Conservation (phyloP, 2,888 invertebrate genomes). For the Acleris laterana region DNA sequence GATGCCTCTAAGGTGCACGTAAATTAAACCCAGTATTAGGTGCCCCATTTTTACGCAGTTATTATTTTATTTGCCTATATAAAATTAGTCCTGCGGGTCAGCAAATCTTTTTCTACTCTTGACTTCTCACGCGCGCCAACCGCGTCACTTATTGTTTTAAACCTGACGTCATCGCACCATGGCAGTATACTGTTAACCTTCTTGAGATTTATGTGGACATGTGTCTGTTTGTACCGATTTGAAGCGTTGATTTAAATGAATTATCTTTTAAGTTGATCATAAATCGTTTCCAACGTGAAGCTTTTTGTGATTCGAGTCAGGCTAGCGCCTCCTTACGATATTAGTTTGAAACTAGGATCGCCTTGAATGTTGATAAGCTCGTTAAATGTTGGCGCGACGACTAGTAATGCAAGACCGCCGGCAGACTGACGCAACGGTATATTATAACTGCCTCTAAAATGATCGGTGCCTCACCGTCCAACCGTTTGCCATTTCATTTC, state of each 20-base stretch:
- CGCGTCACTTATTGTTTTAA: constrained; percentile 14
- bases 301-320: constrained; percentile 23
- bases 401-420: constrained; percentile 44
- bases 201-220: constrained; percentile 15
- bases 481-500: constrained; percentile 10
- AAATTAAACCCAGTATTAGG: too few relatives aligned
- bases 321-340: constrained; percentile 23
- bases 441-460: constrained; percentile 30
- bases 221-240: background rate
- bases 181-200: constrained; percentile 14
- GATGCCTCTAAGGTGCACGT: too few relatives aligned
- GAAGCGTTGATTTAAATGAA: background rate
- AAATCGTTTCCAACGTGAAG: constrained; percentile 1
- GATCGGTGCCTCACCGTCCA: background rate
- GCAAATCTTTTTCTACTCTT: background rate
- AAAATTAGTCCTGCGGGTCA: background rate
- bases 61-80: background rate
- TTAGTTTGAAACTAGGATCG: constrained; percentile 45
- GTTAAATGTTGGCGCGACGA: constrained; percentile 59
- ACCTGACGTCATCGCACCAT: constrained; percentile 16
- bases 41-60: too few relatives aligned
- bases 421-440: constrained; percentile 37
- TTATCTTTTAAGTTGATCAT: constrained; percentile 1
- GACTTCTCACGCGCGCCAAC: background rate
- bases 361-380: constrained; percentile 63